A percentile compares a stretch with the other conserved stretches of the same genome.
phyloP scores from a whole-genome alignment of 2,888 invertebrate species.

The Acleris sparsana region DNA sequence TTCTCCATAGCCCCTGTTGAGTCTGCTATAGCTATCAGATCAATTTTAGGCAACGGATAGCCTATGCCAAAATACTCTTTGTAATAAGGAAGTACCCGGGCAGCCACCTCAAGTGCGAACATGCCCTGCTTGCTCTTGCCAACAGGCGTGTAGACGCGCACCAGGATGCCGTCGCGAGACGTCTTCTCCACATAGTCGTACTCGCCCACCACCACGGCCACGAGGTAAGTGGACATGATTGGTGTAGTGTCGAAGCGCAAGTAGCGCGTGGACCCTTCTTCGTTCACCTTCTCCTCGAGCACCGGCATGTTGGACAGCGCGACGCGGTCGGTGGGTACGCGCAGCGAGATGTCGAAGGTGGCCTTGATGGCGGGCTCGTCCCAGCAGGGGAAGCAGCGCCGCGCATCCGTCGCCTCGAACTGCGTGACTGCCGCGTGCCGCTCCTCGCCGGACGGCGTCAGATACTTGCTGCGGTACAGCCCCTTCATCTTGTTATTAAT shows the following conservation, averaged over 20 bases:
- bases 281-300: conserved; percentile 70
- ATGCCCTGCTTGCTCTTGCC: conserved; percentile 96
- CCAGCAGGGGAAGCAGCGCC: conserved; percentile 98
- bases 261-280: conserved; percentile 70
- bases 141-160: conserved; percentile 93
- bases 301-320: conserved; percentile 97
- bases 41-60: conserved; percentile 98
- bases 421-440: conserved; percentile 95
- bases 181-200: conserved; percentile 95
- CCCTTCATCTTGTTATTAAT: conserved; percentile 97
- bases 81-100: conserved; percentile 95
- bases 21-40: conserved; percentile 97
- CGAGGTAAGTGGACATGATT: conserved; percentile 97
- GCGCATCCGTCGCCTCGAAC: conserved; percentile 95
- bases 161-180: conserved; percentile 91
- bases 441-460: conserved; percentile 88
- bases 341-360: conserved; percentile 94
- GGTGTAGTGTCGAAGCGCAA: conserved; percentile 93
- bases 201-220: conserved; percentile 97
- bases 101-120: conserved; percentile 96
- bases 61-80: conserved; percentile 97
- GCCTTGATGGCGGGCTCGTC: conserved; percentile 98
- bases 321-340: conserved; percentile 91
- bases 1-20: conserved; percentile 99
- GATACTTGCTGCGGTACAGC: conserved; percentile 96